A percentile compares a stretch with the other conserved stretches of the same genome.
Evolutionary conservation across 2,797 vertebrate species (phyloP).

Genomic region (Myotis findleyi): DNA sequence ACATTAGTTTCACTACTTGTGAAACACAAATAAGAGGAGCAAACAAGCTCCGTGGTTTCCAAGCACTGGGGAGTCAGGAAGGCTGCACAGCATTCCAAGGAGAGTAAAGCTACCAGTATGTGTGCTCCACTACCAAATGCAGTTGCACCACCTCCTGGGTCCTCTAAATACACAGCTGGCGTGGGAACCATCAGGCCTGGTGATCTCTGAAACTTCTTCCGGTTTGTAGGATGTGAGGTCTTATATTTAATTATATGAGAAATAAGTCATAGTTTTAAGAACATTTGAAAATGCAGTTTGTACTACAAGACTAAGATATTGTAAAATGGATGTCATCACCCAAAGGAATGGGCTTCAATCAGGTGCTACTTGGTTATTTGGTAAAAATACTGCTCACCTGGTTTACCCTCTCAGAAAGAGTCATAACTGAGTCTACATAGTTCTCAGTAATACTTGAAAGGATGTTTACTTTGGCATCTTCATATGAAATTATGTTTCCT

Average conservation of each 20-base stretch:
- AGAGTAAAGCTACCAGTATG: not conserved
- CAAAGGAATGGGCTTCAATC: not conserved
- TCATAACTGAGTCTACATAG: not conserved
- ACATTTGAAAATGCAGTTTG: constrained; percentile 9
- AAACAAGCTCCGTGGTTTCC: not conserved
- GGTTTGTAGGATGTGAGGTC: not conserved
- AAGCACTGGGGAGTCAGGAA: not conserved
- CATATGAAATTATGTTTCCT: not conserved
- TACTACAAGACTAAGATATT: not conserved
- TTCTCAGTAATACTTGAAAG: constrained; percentile 1
- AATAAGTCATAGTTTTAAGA: constrained; percentile 9
- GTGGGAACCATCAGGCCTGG: not conserved
- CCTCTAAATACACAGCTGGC: not conserved
- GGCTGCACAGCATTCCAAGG: not conserved
- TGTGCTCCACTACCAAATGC: not conserved
- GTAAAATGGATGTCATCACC: not conserved
- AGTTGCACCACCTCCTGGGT: not conserved
- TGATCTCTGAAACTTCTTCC: not conserved
- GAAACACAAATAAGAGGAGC: not conserved
- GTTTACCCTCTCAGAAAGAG: constrained; percentile 25
- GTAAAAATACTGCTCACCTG: constrained; percentile 21
- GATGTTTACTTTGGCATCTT: constrained; percentile 5
- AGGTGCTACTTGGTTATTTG: not conserved
- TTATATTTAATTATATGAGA: constrained; percentile 27
- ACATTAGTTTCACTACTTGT: not conserved